phyloP scores from a whole-genome alignment of 1,140 invertebrate genomes.

The Eumaeus atala region DNA sequence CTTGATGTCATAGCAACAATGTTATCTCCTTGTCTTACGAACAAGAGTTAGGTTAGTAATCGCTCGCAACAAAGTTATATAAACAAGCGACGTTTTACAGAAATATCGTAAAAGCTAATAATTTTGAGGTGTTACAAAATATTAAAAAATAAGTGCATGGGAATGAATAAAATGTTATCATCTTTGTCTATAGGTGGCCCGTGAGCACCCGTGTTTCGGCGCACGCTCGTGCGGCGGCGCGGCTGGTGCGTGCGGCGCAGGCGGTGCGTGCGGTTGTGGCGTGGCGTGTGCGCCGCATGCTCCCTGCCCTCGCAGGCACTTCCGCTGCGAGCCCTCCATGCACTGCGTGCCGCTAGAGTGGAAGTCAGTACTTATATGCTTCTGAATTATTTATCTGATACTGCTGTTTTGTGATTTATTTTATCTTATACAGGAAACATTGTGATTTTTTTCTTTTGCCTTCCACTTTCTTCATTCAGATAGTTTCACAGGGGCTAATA shows the following conservation, averaged over 20 bases:
- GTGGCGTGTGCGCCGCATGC: conserved; percentile 82
- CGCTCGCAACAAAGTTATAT: no score
- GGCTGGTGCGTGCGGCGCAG: conserved; percentile 63
- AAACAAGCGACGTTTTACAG: no score
- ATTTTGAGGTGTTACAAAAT: no score
- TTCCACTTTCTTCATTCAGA: no score
- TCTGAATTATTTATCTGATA: no score
- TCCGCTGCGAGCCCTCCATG: conserved; percentile 78
- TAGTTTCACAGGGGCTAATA: no score
- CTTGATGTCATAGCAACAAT: background rate
- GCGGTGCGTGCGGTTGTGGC: conserved; percentile 83
- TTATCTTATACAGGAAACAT: no score
- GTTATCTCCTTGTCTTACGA: background rate
- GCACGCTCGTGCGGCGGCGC: conserved; percentile 84
- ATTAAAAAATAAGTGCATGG: no score
- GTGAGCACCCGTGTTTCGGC: conserved; percentile 52
- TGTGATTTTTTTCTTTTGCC: no score
- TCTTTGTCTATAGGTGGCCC: conserved; percentile 35
- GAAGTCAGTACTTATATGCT: conserved; percentile 76
- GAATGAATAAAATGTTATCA: background rate
- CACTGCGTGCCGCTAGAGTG: conserved; percentile 88
- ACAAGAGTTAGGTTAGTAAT: no score
- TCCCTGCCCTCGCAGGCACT: conserved; percentile 83
- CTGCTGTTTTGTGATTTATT: no score
- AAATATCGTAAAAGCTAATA: no score